A percentile compares a stretch with the other conserved stretches of the same genome.
Conservation (phyloP, 92 coral and sea anemone genomes). For the Zoanthus sansibaricus region DNA sequence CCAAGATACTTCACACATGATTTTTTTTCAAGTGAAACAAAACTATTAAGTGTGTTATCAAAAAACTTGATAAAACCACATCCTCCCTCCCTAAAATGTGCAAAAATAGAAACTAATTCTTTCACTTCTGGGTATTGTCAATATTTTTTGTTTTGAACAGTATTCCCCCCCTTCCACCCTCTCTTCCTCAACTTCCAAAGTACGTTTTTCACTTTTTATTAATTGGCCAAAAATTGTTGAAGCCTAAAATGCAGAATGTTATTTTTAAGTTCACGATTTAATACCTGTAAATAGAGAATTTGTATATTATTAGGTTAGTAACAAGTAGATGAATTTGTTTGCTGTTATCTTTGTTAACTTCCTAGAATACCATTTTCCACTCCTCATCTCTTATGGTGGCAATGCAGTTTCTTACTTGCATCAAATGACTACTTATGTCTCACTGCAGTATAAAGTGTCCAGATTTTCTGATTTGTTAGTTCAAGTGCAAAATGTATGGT, state of each 20-base stretch:
- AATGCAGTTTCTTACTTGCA: background rate
- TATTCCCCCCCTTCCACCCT: background rate
- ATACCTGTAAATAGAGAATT: no score
- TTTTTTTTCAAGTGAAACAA: no score
- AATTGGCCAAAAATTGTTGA: constrained; percentile 7
- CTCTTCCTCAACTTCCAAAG: constrained; percentile 10
- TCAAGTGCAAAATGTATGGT: background rate
- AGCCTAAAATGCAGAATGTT: background rate
- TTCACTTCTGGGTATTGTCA: background rate
- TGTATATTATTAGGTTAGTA: no score
- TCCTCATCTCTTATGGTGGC: background rate
- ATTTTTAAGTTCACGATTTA: background rate
- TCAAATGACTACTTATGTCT: no score
- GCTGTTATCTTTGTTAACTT: background rate
- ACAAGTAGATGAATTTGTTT: background rate
- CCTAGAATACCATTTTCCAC: background rate
- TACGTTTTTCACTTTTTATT: background rate
- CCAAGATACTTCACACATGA: no score
- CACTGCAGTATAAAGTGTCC: background rate
- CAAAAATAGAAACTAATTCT: background rate
- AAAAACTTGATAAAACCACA: no score
- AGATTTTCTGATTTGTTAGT: background rate
- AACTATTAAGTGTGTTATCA: no score
- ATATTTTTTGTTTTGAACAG: constrained; percentile 15
- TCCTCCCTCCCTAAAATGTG: background rate